These are phyloP conservation scores for Bryconaethiops microstoma DNA, from an alignment of 2,797 vertebrate genomes.

Conservation along the genomic window DNA sequence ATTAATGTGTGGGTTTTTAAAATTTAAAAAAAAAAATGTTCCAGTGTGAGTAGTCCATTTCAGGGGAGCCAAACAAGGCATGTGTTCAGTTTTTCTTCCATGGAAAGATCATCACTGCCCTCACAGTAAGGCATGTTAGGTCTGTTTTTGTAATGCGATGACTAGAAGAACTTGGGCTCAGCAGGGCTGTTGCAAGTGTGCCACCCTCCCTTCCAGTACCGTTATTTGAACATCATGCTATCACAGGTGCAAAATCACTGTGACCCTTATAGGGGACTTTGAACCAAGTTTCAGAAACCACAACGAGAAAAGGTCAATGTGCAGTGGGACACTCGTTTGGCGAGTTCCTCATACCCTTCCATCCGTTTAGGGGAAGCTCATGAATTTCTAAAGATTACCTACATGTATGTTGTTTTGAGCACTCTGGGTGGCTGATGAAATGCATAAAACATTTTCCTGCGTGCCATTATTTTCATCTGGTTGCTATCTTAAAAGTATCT, in stretches of 20 bases:
- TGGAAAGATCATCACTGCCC: background rate
- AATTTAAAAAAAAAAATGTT: background rate
- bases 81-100: background rate
- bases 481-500: conserved; percentile 21
- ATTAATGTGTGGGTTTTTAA: background rate
- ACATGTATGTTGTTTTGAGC: conserved; percentile 41
- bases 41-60: background rate
- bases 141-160: background rate
- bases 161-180: background rate
- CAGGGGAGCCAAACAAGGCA: background rate
- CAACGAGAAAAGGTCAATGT: conserved; percentile 1
- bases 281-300: background rate
- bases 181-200: background rate
- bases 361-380: conserved; percentile 22
- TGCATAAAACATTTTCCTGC: conserved; percentile 63
- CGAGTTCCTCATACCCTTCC: conserved; percentile 15
- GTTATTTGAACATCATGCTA: conserved; percentile 27
- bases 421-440: conserved; percentile 39
- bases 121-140: background rate
- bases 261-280: conserved; percentile 26
- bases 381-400: conserved; percentile 52
- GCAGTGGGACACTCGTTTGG: conserved; percentile 4
- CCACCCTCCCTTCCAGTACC: background rate
- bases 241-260: background rate
- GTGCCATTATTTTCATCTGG: conserved; percentile 36